These are phyloP conservation scores for Brachirus orientalis DNA, from an alignment of 2,113 vertebrate species.

Conservation along the genomic window DNA sequence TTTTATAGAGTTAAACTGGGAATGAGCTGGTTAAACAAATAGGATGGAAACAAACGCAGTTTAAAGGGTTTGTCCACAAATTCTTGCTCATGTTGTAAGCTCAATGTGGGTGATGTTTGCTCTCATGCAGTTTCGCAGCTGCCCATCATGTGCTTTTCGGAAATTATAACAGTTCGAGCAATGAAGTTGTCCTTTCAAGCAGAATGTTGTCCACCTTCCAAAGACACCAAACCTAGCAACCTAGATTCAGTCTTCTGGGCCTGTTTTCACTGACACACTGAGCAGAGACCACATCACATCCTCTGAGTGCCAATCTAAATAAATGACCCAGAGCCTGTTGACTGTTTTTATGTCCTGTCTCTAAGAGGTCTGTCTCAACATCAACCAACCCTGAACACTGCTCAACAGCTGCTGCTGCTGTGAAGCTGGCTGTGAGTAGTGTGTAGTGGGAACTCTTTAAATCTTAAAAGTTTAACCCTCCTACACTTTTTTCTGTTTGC, in stretches of 20 bases:
- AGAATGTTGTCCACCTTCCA: not conserved
- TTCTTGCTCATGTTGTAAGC: not conserved
- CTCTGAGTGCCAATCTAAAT: slow-evolving; percentile 38
- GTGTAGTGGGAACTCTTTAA: too few species aligned
- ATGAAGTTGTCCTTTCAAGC: not conserved
- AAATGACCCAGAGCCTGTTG: slow-evolving; percentile 27
- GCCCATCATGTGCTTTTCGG: not conserved
- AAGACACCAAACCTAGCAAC: not conserved
- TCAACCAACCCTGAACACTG: not conserved
- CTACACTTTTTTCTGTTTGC: too few species aligned
- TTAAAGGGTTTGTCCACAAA: not conserved
- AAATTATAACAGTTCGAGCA: too few species aligned
- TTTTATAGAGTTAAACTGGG: too few species aligned
- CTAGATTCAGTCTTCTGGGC: not conserved
- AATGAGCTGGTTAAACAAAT: too few species aligned
- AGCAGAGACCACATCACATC: not conserved
- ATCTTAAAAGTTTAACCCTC: too few species aligned
- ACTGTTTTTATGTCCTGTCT: slow-evolving; percentile 23
- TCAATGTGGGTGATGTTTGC: not conserved
- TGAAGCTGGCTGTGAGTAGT: too few species aligned
- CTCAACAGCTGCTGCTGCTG: too few species aligned
- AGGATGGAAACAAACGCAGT: too few species aligned
- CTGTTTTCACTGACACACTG: not conserved
- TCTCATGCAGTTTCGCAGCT: not conserved
- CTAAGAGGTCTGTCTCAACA: slow-evolving; percentile 5